These are phyloP conservation scores for Platalea minor DNA, from an alignment of 2,797 vertebrate genomes.

Conservation along the genomic window DNA sequence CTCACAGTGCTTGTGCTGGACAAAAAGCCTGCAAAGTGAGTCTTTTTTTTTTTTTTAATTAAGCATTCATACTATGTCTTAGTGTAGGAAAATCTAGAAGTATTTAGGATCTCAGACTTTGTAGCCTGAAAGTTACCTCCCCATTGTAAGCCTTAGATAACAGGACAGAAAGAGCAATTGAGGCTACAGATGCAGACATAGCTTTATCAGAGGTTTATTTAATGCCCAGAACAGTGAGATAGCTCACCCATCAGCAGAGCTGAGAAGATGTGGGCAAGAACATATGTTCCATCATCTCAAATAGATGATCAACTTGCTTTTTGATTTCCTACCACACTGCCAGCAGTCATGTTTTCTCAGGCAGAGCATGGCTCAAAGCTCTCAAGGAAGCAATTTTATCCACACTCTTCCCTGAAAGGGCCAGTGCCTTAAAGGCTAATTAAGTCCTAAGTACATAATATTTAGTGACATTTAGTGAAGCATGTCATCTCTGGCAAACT, in stretches of 20 bases:
- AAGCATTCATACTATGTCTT: not conserved
- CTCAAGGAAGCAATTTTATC: slow-evolving; percentile 36
- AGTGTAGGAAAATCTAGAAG: not conserved
- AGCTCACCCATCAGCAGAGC: not conserved
- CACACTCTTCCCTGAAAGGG: slow-evolving; percentile 5
- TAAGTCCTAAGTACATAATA: slow-evolving; percentile 53
- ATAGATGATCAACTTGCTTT: not conserved
- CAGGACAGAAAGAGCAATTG: not conserved
- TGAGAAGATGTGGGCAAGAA: slow-evolving; percentile 17
- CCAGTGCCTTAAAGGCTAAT: slow-evolving; percentile 58
- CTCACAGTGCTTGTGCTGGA: not conserved
- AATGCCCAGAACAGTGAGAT: not conserved
- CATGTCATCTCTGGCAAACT: slow-evolving; percentile 37
- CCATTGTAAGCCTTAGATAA: not conserved
- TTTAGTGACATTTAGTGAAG: slow-evolving; percentile 55
- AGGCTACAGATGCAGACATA: not conserved
- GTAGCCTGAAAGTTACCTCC: not conserved
- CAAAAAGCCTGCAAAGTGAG: not conserved
- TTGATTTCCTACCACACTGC: not conserved
- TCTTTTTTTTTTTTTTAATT: too few relatives aligned
- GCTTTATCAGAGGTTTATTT: not conserved
- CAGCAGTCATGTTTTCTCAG: slow-evolving; percentile 15
- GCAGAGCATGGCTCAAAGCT: not conserved
- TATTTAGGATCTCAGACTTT: not conserved
- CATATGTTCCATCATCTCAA: not conserved